Conservation (phyloP, 2,113 vertebrate genomes). For the Alethe diademata region DNA sequence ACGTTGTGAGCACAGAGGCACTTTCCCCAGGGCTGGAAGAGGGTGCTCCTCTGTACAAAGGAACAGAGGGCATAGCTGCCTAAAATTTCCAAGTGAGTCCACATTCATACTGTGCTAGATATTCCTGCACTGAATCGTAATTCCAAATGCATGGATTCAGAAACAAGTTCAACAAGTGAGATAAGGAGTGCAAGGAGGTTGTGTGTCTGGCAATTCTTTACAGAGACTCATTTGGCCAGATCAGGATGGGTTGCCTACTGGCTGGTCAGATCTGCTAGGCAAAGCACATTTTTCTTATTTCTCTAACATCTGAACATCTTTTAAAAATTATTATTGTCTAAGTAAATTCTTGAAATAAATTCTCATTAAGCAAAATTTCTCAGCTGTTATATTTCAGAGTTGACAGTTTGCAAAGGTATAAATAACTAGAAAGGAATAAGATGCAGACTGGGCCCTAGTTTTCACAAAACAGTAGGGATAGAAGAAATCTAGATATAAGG, state of each 20-base stretch:
- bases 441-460: neutral
- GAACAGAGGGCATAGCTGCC: neutral
- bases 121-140: neutral
- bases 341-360: neutral
- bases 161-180: accelerated
- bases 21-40: neutral
- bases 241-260: accelerated
- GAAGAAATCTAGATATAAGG: neutral
- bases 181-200: accelerated
- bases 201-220: neutral
- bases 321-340: neutral
- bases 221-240: neutral
- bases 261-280: neutral
- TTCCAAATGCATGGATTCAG: neutral
- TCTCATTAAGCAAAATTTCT: neutral
- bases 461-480: neutral
- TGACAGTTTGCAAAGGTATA: neutral
- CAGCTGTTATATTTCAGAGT: neutral
- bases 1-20: accelerated
- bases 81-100: neutral
- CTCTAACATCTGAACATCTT: neutral
- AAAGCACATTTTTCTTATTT: neutral
- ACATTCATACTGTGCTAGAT: neutral
- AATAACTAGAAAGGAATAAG: neutral
- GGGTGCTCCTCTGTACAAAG: neutral